Evolutionary conservation across 2,113 vertebrate species (phyloP), one percentile per base, ranked within the genome.

Genomic region (Pygoscelis antarcticus): DNA sequence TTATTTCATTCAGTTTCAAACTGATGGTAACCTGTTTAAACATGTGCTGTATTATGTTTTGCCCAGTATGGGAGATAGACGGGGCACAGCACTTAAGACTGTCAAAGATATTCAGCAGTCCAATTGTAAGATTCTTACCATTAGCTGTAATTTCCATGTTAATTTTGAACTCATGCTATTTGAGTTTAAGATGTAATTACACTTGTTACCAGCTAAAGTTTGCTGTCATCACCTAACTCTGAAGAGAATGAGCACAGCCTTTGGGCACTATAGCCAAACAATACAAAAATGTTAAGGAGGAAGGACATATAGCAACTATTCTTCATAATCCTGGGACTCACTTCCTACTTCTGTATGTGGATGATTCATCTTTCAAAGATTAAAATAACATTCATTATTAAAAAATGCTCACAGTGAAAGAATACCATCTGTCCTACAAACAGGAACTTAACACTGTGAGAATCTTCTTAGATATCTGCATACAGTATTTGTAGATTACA

Each of bases 381-480:
- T 85, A 90, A 90, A 93, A 93, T 74, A 88, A 94, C 58, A 92
- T 60, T 90, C 62, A 90, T 77, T 86, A 88, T 83, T 90, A 79
- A 83, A 93, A 96, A 80, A 82, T 71, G 42, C 34, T 93, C 60
- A 34, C 46, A 84, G n/a, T 17, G 49, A 87, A 91, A 75, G 87
- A 91, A 95, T 65, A 72, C 85, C 47, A 93, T 49, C 78, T 87
- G 57, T 71, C 57, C 47, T 79, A 85, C 54, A 65, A 93, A 87
- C 16, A 51, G 32, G 47, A 95, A 64, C 57, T 85, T 91, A 44
- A 60, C 15, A 44, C 15, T 66, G n/a, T 71, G 44, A 93, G 38
- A 82, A 61, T 75, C 65, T 86, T 86, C 61, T 62, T 32, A 38
- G 32, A 32, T 23, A 49, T 11, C 25, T 23, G 18, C 16, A 54